Evolutionary conservation across 2,888 invertebrate species (phyloP).

Genomic region (Dryobotodes eremita): DNA sequence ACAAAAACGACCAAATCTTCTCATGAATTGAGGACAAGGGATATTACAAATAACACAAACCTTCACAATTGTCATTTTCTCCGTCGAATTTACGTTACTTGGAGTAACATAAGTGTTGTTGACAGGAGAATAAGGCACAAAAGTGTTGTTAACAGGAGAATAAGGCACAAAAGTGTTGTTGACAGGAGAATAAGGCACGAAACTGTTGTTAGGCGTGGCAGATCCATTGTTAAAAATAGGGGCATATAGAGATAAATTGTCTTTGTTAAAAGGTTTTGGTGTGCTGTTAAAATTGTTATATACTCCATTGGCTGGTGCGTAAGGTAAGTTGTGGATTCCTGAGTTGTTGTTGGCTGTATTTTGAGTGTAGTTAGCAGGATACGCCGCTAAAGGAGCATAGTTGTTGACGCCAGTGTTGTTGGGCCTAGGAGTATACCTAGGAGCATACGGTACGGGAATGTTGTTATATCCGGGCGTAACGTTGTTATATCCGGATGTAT

Average conservation of each 20-base stretch:
- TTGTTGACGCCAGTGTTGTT: neutral
- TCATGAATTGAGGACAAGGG: constrained; percentile 63
- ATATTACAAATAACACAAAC: constrained; percentile 57
- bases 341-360: neutral
- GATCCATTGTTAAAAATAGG: constrained; percentile 19
- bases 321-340: constrained; percentile 17
- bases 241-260: constrained; percentile 3
- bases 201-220: neutral
- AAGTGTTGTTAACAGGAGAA: neutral
- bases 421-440: neutral
- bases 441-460: neutral
- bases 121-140: neutral
- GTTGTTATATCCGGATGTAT: neutral
- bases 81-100: constrained; percentile 1
- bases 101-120: neutral
- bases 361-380: neutral
- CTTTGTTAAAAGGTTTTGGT: constrained; percentile 9
- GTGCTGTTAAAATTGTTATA: constrained; percentile 15
- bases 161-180: constrained; percentile 10
- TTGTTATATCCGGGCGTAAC: neutral
- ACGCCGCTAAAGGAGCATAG: neutral
- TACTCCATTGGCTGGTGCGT: constrained; percentile 2
- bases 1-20: constrained; percentile 26
- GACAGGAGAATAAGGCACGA: neutral
- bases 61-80: neutral